A percentile compares a stretch with the other conserved stretches of the same genome.
Evolutionary conservation across 2,888 invertebrate genomes (phyloP).

Genomic region (Cloeon dipterum): DNA sequence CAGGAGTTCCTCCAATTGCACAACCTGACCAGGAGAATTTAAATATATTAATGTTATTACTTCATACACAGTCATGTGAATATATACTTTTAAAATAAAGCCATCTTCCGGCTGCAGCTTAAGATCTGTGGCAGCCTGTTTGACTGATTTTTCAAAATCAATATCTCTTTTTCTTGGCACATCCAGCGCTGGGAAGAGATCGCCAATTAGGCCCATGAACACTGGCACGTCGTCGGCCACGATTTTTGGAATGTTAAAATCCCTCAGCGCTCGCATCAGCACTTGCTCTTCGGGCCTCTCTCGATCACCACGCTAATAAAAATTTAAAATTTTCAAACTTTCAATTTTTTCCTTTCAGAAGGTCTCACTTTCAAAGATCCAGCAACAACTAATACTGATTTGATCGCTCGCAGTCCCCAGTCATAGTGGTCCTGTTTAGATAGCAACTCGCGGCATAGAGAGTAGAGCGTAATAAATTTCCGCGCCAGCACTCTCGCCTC

Average conservation of each 20-base stretch:
- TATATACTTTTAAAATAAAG: slow-evolving; percentile 61
- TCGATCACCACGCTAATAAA: slow-evolving; percentile 37
- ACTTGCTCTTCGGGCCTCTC: slow-evolving; percentile 75
- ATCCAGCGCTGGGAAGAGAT: slow-evolving; percentile 77
- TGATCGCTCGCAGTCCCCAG: slow-evolving; percentile 88
- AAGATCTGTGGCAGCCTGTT: slow-evolving; percentile 54
- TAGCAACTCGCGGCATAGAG: slow-evolving; percentile 66
- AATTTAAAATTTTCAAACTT: too few species aligned
- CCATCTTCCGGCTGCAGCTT: slow-evolving; percentile 79
- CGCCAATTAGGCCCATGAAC: slow-evolving; percentile 85
- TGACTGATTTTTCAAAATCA: slow-evolving; percentile 62
- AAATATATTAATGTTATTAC: too few species aligned
- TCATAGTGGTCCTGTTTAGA: slow-evolving; percentile 94
- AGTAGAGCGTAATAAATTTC: slow-evolving; percentile 85
- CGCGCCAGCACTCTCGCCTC: slow-evolving; percentile 74
- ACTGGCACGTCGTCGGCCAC: slow-evolving; percentile 78
- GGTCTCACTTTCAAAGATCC: slow-evolving; percentile 73
- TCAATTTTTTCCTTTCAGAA: too few species aligned
- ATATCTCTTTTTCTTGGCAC: slow-evolving; percentile 69
- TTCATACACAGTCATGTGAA: too few species aligned
- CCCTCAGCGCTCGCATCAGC: slow-evolving; percentile 76
- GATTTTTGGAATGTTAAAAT: slow-evolving; percentile 88
- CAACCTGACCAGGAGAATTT: slow-evolving; percentile 31
- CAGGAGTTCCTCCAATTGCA: slow-evolving; percentile 78
- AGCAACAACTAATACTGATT: slow-evolving; percentile 85